A percentile compares a stretch with the other conserved stretches of the same genome.
Evolutionary conservation across 2,888 invertebrate genomes (phyloP).

Genomic region (Mythimna ferrago): DNA sequence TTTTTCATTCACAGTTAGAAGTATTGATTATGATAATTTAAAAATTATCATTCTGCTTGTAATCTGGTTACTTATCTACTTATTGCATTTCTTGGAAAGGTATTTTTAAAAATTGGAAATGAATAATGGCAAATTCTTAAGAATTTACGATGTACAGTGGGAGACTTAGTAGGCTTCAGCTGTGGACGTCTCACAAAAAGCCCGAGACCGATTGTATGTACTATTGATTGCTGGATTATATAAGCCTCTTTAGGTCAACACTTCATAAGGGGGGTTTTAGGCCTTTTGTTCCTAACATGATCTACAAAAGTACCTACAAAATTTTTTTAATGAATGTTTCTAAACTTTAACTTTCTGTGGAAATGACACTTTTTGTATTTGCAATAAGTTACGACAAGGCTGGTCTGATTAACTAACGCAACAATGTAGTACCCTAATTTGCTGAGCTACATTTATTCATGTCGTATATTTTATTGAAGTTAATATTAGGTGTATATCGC

Average conservation of each 20-base stretch:
- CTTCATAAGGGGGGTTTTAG: neutral
- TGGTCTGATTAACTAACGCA: slow-evolving; percentile 58
- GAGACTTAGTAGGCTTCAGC: slow-evolving; percentile 26
- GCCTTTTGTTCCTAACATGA: neutral
- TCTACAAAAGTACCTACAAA: neutral
- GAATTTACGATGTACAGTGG: neutral
- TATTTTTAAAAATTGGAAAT: slow-evolving; percentile 18
- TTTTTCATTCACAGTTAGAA: neutral
- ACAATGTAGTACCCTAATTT: slow-evolving; percentile 16
- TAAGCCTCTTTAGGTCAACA: neutral
- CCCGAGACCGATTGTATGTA: neutral
- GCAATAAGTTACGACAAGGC: slow-evolving; percentile 11
- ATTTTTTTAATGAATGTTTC: no score
- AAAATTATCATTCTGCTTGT: neutral
- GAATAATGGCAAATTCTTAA: slow-evolving; percentile 5
- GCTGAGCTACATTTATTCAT: neutral
- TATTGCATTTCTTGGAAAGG: neutral
- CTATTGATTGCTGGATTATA: neutral
- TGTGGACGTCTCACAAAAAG: slow-evolving; percentile 6
- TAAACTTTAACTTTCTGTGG: neutral
- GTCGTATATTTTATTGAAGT: slow-evolving; percentile 9
- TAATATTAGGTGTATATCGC: slow-evolving; percentile 18
- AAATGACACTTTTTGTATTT: neutral
- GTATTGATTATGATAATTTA: neutral
- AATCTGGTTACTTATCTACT: neutral